Evolutionary conservation across 2,113 vertebrate species (phyloP).

Genomic region (Callopanchax toddi): DNA sequence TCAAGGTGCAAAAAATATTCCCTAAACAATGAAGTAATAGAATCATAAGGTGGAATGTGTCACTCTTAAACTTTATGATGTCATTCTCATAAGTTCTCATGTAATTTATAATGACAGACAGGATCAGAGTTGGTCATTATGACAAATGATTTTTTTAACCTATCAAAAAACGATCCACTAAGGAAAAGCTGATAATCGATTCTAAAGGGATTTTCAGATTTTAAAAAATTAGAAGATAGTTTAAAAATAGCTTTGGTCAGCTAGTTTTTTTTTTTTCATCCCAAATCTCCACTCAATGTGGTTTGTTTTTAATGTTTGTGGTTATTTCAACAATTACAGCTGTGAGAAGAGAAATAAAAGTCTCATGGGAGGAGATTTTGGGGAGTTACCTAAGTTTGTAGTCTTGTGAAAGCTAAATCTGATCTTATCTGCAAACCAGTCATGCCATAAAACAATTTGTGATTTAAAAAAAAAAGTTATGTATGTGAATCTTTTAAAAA

Average conservation of each 20-base stretch:
- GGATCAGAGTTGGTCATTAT: constrained; percentile 29
- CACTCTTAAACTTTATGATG: no score
- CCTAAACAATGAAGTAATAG: no score
- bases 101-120: constrained; percentile 12
- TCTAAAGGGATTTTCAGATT: neutral
- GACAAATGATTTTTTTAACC: constrained; percentile 43
- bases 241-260: neutral
- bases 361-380: constrained; percentile 36
- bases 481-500: constrained; percentile 1
- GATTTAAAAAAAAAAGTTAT: neutral
- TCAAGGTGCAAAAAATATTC: no score
- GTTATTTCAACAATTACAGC: constrained; percentile 65
- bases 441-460: constrained; percentile 19
- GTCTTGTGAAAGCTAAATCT: constrained; percentile 19
- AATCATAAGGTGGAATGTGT: no score
- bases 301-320: constrained; percentile 9
- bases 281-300: no score
- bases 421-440: constrained; percentile 29
- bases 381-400: constrained; percentile 20
- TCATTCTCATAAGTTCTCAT: no score
- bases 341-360: constrained; percentile 22
- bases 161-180: constrained; percentile 38
- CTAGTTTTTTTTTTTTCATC: no score
- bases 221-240: constrained; percentile 3
- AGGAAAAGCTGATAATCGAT: constrained; percentile 62